Evolutionary conservation across 2,888 invertebrate genomes (phyloP), one percentile per base, ranked within the genome.

Genomic region (Polietes domitor): DNA sequence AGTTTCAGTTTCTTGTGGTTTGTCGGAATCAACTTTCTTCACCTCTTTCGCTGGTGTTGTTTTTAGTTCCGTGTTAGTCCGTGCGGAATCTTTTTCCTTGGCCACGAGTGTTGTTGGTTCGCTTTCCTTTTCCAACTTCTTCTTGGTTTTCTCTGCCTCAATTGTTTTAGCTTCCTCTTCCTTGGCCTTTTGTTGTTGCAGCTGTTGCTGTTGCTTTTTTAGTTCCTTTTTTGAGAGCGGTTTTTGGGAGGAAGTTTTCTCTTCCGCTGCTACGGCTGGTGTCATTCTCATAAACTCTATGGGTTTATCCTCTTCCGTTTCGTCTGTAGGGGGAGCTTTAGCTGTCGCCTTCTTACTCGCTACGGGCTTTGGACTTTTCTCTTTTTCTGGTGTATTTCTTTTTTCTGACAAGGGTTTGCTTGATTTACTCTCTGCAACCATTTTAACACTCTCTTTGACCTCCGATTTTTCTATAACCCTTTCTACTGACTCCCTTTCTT

Each of bases 231-330:
- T 78, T 15, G 71, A 15, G 9, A 76, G 19, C n/a, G 21, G 19
- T 21, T 73, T 55, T 70, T 58, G 47, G 15, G 26, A 37, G 7
- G 79, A 12, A 1, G 19, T 24, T 26, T 37, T 65, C 47, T 55
- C 58, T 32, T 80, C 47, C 2, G 19, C 63, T 58, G 75, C 41
- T 1, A 19, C 55, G 63, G 74, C 37, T 21, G 73, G 73, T 32
- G 85, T 84, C 85, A 86, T 87, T 65, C 86, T 72, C 32, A 85
- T 87, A 47, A 87, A 85, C 74, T 88, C 86, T 10, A 81, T 80
- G 19, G 85, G 78, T 47, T 86, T 86, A 68, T 87, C 85, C 17
- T 86, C 81, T 17, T 55, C 50, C 5, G 28, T 17, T 21, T 41
- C 43, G 10, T 77, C 41, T 6, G n/a, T 17, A n/a, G 17, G 9